Base-by-base conservation (phyloP, 2,888 invertebrate genomes). In the Oscheius sp. region DNA sequence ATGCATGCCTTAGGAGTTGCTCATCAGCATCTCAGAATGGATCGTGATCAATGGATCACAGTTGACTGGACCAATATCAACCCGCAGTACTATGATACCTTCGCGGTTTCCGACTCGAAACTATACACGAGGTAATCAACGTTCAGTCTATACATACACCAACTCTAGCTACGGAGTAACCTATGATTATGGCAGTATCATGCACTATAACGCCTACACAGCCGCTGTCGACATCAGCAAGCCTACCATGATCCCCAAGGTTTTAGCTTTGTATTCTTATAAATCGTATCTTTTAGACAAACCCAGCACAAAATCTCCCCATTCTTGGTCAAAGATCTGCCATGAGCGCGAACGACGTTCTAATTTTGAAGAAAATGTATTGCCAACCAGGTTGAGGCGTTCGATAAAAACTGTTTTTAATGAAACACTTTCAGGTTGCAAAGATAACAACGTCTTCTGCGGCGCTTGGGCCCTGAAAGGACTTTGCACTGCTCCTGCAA, bases 51-150 rank as follows among this genome's bases (percentile, higher is more conserved):
- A 47, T 37, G 70, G 48, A 70, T 76, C 55, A 62, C 80, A 71
- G 76, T 86, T 13, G 85, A 88, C 58, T 88, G 88, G 87, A 84
- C 84, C 68, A 88, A 88, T 70, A 84, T 88, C 42, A 86, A 88
- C 76, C 87, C 88, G 0, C 87, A 87, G 63, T 83, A 85, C 55
- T 87, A 87, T 62, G 88, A 88, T 72, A 82, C 85, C n/a, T 88
- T 88, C 72, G 86, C 86, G 0, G 83, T 87, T 11, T 78, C 83
- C 1, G 88, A 88, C 71, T 80, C 85, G 1, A 87, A 84, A 62
- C 75, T 81, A 42, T 88, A 85, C 62, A 84, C 88, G 1, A 86
- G 83, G 74, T 86, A 42, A 42, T 62, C 42, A 76, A 29, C 42
- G 35, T 35, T 21, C 10, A n/a, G 21, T 50, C 9, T 33, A 42